phyloP scores from a whole-genome alignment of 1,140 invertebrate genomes.

The Trypoxylus dichotomus region DNA sequence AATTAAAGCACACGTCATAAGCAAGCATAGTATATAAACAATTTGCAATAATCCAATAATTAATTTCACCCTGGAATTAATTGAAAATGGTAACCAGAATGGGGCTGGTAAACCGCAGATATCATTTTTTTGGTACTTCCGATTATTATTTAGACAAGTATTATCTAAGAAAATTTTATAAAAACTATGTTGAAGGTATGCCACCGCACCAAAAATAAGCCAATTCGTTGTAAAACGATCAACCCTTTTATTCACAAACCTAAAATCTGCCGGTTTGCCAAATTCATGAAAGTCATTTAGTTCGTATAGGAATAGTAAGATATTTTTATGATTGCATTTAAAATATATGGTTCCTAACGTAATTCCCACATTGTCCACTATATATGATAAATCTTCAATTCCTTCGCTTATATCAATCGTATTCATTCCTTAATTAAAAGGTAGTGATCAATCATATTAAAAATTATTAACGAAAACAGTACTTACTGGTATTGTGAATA shows the following conservation, averaged over 20 bases:
- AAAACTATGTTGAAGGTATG: neutral
- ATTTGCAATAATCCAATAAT: neutral
- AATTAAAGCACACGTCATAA: neutral
- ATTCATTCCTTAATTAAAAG: neutral
- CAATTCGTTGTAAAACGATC: neutral
- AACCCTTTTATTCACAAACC: neutral
- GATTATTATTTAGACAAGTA: neutral
- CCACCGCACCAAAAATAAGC: neutral
- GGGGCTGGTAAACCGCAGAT: neutral
- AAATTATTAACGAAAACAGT: no score
- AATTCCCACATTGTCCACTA: neutral
- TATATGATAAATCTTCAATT: neutral
- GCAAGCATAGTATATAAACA: neutral
- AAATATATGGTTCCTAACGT: neutral
- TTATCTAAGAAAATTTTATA: neutral
- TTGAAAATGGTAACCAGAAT: neutral
- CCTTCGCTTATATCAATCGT: neutral
- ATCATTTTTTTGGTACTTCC: neutral
- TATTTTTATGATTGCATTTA: neutral
- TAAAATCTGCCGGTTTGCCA: neutral
- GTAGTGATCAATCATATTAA: no score
- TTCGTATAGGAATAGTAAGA: neutral
- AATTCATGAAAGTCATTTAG: neutral
- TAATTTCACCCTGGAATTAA: neutral
- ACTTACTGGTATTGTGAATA: neutral